Base-by-base conservation (phyloP, 2,797 vertebrate species). In the Okamejei kenojei region DNA sequence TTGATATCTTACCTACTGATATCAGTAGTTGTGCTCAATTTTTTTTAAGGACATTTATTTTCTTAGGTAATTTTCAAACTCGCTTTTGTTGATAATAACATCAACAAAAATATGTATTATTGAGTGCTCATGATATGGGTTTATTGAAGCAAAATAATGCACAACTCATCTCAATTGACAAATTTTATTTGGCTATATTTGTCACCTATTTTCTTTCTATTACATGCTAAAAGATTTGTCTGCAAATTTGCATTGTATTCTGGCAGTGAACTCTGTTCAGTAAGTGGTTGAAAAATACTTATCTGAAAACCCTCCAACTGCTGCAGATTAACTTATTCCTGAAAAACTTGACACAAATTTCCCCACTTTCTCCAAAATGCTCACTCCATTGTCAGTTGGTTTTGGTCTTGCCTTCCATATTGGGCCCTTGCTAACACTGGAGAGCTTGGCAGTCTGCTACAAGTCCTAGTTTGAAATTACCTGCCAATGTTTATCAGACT, bases 171-270 rank as follows among this genome's bases (percentile, higher is more conserved):
- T 90, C 7, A 1, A n/a, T 91, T 19, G 8, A 32, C 35, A 91
- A 65, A 17, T 73, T 90, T 35, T 71, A 91, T 73, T 71, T 32
- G 35, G n/a, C 38, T 91, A 91, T n/a, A 45, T 5, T 76, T 92
- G 38, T 45, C 23, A 23, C 71, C 45, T 92, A 71, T 17, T 29
- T 92, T 91, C 68, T 54, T 92, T 91, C 54, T 76, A 92, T 76
- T 73, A 71, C 23, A 74, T 38, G n/a, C 35, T 76, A 76, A 26
- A 74, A 74, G 38, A 54, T 71, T 76, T 17, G 68, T 92, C 90
- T 92, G 32, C 90, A 74, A 76, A 92, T 76, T 76, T 58, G 68
- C 74, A 38, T 88, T 32, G 65, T 88, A 63, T 35, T 88, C 84
- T 88, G 63, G 84, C 63, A 88, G 17, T 35, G 63, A 88, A 63